Percentiles rank a stretch among this genome's conserved stretches.
Conservation (phyloP, 2,797 vertebrate genomes). For the Onychomys leucogaster region DNA sequence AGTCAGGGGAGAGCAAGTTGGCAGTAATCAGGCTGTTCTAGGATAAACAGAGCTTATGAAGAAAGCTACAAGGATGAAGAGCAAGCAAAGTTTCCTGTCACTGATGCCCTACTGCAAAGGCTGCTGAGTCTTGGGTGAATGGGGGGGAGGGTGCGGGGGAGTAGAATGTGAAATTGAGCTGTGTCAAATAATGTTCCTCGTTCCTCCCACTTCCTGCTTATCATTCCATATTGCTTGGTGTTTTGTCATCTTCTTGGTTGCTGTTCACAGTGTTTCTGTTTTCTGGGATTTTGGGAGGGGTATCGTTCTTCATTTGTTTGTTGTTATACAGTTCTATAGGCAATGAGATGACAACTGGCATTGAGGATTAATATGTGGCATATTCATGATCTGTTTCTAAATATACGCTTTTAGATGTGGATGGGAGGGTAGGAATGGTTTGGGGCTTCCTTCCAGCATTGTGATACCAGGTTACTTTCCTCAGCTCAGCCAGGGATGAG, state of each 20-base stretch:
- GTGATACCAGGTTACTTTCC: background rate
- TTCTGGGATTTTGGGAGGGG: background rate
- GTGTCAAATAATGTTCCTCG: background rate
- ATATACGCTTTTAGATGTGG: background rate
- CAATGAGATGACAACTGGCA: background rate
- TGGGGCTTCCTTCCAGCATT: no score
- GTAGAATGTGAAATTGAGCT: background rate
- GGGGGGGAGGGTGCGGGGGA: fast-evolving
- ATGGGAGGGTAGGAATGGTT: background rate
- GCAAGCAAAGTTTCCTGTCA: background rate
- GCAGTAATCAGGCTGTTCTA: background rate
- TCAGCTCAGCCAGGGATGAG: background rate
- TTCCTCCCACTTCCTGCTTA: background rate
- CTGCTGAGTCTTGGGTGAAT: background rate
- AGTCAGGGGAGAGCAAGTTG: background rate
- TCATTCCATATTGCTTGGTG: background rate
- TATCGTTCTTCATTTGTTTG: background rate
- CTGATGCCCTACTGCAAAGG: background rate
- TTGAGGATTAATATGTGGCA: background rate
- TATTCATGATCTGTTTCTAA: background rate
- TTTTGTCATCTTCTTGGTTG: background rate
- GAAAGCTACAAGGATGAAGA: background rate
- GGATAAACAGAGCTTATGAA: background rate
- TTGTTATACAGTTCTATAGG: background rate
- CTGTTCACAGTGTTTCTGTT: background rate